A percentile compares a stretch with the other conserved stretches of the same genome.
phyloP scores from a whole-genome alignment of 2,888 invertebrate genomes.

The Tetragonisca angustula region DNA sequence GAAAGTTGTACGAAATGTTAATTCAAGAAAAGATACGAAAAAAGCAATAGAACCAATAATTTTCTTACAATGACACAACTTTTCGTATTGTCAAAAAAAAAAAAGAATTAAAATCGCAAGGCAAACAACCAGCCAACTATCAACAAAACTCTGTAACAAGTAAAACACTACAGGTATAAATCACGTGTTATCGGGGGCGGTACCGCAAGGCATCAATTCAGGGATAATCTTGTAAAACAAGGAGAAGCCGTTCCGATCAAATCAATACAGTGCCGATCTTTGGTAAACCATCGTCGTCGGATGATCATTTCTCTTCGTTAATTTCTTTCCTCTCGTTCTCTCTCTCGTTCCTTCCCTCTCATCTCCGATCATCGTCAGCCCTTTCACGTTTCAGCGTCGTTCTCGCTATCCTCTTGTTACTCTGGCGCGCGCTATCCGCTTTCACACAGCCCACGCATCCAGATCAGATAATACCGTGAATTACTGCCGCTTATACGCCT shows the following conservation, averaged over 20 bases:
- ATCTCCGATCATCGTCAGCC: constrained; percentile 12
- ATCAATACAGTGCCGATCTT: constrained; percentile 44
- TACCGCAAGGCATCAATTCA: constrained; percentile 10
- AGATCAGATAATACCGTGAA: constrained; percentile 76
- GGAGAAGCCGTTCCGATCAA: constrained; percentile 26
- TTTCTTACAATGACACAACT: too few relatives aligned
- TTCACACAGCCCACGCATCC: constrained; percentile 60
- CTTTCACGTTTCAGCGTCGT: neutral
- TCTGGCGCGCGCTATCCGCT: constrained; percentile 44
- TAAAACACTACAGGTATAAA: neutral
- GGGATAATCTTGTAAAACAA: constrained; percentile 33
- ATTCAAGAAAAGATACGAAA: too few relatives aligned
- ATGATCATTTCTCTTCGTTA: constrained; percentile 44
- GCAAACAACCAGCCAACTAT: neutral
- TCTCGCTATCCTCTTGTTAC: constrained; percentile 32
- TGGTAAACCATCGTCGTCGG: constrained; percentile 47
- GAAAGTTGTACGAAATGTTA: too few relatives aligned
- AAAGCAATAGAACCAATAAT: too few relatives aligned
- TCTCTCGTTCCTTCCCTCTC: neutral
- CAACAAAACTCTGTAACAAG: neutral
- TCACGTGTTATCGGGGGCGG: neutral
- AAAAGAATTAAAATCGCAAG: neutral
- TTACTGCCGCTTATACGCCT: constrained; percentile 75
- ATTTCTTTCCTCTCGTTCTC: neutral
- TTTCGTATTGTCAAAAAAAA: neutral